Evolutionary conservation across 2,888 invertebrate genomes (phyloP).

Genomic region (Cecidostiba fungosa): DNA sequence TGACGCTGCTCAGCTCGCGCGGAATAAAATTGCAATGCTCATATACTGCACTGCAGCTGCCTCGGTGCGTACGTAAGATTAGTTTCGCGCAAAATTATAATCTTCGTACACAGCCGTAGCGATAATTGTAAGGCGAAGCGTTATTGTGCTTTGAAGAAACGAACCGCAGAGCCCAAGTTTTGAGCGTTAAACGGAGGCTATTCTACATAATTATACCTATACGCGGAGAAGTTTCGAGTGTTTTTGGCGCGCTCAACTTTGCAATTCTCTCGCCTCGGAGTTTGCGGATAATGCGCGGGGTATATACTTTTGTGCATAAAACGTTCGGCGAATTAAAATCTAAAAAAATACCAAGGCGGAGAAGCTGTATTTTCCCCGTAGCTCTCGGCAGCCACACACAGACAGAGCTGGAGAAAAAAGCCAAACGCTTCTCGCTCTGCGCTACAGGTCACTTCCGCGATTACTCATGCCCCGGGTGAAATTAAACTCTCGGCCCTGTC

Average conservation of each 20-base stretch:
- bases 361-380: too few relatives aligned
- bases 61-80: neutral
- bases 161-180: neutral
- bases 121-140: neutral
- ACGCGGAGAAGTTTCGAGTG: neutral
- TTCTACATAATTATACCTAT: too few relatives aligned
- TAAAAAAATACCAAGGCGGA: too few relatives aligned
- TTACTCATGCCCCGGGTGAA: conserved; percentile 6
- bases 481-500: conserved; percentile 7
- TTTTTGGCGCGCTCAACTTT: neutral
- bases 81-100: neutral
- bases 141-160: neutral
- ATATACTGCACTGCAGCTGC: neutral
- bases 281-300: neutral
- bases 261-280: neutral
- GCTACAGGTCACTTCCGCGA: conserved; percentile 2
- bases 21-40: neutral
- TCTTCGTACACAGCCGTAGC: neutral
- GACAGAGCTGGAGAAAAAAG: neutral
- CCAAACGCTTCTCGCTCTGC: neutral
- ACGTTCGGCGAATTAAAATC: conserved; percentile 1
- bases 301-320: neutral
- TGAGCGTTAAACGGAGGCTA: neutral
- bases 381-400: too few relatives aligned
- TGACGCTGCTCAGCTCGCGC: neutral